phyloP scores from a whole-genome alignment of 2,888 invertebrate species.

The Cyaniris semiargus region DNA sequence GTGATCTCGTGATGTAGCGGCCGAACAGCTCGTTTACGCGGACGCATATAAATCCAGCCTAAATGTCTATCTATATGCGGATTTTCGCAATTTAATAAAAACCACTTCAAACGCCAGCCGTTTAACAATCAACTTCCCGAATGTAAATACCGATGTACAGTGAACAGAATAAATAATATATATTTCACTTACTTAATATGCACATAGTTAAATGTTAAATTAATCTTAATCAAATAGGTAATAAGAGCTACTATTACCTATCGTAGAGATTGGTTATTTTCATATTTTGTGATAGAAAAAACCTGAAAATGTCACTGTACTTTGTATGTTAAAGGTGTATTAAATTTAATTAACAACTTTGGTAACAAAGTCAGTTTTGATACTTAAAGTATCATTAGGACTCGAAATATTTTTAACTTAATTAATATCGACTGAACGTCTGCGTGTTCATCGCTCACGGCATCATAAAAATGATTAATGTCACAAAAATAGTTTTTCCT shows the following conservation, averaged over 20 bases:
- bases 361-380: not conserved
- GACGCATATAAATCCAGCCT: too few species aligned
- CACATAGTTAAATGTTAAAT: not conserved
- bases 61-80: constrained; percentile 30
- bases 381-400: constrained; percentile 16
- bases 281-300: not conserved
- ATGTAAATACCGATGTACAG: constrained; percentile 40
- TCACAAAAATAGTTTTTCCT: not conserved
- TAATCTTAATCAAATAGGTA: too few species aligned
- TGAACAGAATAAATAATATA: constrained; percentile 26
- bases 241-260: not conserved
- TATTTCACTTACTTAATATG: not conserved
- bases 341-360: too few species aligned
- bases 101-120: constrained; percentile 36
- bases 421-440: constrained; percentile 12
- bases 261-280: not conserved
- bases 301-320: not conserved
- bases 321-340: too few species aligned
- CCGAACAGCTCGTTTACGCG: too few species aligned
- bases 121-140: constrained; percentile 44
- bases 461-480: constrained; percentile 18
- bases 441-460: constrained; percentile 17
- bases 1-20: too few species aligned
- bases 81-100: constrained; percentile 38
- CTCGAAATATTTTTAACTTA: constrained; percentile 16